A percentile compares a stretch with the other conserved stretches of the same genome.
Evolutionary conservation across 2,113 vertebrate genomes (phyloP).

Genomic region (Vulpes lagopus): DNA sequence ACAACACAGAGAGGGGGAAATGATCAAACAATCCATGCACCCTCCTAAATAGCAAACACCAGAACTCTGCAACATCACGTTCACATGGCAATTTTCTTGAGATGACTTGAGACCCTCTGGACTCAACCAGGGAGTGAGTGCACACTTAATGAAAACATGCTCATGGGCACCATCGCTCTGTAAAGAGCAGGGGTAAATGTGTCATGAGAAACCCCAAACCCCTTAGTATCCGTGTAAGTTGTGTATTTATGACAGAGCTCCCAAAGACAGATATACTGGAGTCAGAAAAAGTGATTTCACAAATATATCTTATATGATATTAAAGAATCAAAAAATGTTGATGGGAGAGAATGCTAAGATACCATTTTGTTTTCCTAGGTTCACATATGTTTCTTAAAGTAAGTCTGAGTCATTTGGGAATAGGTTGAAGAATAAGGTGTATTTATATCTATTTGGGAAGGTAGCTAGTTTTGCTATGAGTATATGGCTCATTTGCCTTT

Average conservation of each 20-base stretch:
- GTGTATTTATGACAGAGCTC: background rate
- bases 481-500: background rate
- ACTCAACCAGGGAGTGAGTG: background rate
- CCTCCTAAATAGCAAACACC: background rate
- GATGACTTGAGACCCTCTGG: background rate
- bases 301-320: background rate
- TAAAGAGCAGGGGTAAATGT: background rate
- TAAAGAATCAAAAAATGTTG: background rate
- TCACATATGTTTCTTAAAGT: background rate
- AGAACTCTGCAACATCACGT: background rate
- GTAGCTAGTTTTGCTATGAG: background rate
- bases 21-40: background rate
- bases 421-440: background rate
- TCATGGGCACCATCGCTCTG: background rate
- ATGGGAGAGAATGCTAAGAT: background rate
- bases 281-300: conserved; percentile 16
- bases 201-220: background rate
- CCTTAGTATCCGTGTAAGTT: background rate
- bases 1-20: background rate
- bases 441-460: background rate
- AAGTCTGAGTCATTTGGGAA: background rate
- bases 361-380: background rate
- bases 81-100: background rate
- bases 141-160: background rate
- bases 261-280: background rate